A percentile compares a stretch with the other conserved stretches of the same genome.
phyloP scores from a whole-genome alignment of 2,888 invertebrate genomes.

The Andricus quercusramuli region DNA sequence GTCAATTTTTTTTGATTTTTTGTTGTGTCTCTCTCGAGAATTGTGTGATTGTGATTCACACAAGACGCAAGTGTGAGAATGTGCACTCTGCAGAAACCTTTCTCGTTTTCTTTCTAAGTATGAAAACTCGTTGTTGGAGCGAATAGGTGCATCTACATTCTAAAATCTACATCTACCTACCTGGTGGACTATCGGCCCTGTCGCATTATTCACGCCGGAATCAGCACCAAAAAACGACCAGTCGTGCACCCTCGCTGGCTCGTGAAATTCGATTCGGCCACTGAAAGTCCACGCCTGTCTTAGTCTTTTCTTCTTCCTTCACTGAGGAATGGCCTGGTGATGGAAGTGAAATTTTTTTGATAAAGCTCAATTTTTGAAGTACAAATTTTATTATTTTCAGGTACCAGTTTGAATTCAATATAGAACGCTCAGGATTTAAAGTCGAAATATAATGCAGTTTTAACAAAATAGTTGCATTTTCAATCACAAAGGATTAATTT shows the following conservation, averaged over 20 bases:
- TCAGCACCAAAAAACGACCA: slow-evolving; percentile 41
- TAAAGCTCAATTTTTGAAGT: neutral
- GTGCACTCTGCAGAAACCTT: neutral
- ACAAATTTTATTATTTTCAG: neutral
- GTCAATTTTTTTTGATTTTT: neutral
- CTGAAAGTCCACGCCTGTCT: slow-evolving; percentile 37
- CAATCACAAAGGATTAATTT: too few species aligned
- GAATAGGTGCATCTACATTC: neutral
- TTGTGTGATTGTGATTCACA: neutral
- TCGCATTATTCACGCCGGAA: slow-evolving; percentile 52
- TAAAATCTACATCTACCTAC: slow-evolving; percentile 26
- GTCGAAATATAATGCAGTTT: too few species aligned
- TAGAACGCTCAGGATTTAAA: too few species aligned
- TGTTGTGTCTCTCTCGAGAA: neutral
- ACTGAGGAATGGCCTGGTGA: neutral
- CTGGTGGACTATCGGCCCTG: slow-evolving; percentile 29
- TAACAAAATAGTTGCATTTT: too few species aligned
- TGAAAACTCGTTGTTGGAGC: neutral
- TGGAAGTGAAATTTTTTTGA: neutral
- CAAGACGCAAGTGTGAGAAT: neutral
- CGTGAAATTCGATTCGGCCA: slow-evolving; percentile 42
- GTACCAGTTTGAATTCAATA: too few species aligned
- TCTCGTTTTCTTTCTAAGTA: neutral
- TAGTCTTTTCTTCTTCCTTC: neutral
- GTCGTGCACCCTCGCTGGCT: slow-evolving; percentile 12